These are phyloP conservation scores for Darevskia mixta DNA, from an alignment of 2,797 vertebrate genomes.

Conservation along the genomic window DNA sequence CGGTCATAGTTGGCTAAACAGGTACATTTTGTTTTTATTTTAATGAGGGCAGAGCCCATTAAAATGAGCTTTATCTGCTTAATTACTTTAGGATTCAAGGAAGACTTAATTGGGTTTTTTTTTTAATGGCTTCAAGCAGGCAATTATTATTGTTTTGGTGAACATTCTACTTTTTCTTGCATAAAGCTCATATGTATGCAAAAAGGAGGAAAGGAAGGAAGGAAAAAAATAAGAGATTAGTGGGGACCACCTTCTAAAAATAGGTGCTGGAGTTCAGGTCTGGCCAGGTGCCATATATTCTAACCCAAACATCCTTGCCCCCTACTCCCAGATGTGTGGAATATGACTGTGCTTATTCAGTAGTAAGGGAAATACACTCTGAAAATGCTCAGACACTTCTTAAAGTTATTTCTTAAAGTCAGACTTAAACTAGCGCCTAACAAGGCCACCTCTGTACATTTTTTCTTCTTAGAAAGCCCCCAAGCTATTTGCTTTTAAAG, in stretches of 20 bases:
- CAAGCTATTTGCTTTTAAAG: background rate
- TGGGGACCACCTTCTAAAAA: background rate
- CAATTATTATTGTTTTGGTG: background rate
- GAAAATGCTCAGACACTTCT: no score
- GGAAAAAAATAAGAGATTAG: background rate
- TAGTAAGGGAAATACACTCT: background rate
- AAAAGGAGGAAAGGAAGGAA: background rate
- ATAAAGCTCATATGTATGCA: background rate
- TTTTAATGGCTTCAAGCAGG: constrained; percentile 7
- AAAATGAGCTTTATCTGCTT: constrained; percentile 23
- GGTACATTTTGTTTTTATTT: background rate
- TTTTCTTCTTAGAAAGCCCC: background rate
- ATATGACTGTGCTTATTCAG: background rate
- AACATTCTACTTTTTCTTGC: background rate
- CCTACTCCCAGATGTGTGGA: background rate
- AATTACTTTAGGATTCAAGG: constrained; percentile 29
- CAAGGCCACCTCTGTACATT: background rate
- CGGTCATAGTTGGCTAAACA: constrained; percentile 11
- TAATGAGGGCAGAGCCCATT: background rate
- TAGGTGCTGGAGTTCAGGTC: background rate
- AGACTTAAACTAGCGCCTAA: background rate
- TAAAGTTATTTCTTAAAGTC: no score
- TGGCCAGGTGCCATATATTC: background rate
- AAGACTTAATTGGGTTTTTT: background rate
- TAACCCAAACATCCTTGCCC: background rate